A percentile compares a stretch with the other conserved stretches of the same genome.
These are phyloP conservation scores for Parasteatoda tepidariorum DNA, from an alignment of 1,140 invertebrate species.

Conservation along the genomic window DNA sequence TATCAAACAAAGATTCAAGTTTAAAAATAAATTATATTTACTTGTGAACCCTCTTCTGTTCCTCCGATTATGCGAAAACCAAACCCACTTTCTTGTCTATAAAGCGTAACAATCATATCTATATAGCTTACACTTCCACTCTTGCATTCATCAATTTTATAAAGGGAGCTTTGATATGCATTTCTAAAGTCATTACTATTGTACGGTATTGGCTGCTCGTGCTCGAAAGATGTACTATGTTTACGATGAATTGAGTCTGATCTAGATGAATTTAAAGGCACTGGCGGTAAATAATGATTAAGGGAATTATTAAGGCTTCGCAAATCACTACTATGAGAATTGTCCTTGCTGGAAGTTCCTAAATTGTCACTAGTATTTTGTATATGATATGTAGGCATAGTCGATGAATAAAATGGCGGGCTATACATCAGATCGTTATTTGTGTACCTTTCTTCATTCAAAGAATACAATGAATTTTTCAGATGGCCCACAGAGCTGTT, in stretches of 20 bases:
- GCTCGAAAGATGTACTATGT: slow-evolving; percentile 78
- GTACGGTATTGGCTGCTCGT: slow-evolving; percentile 73
- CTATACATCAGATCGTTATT: slow-evolving; percentile 16
- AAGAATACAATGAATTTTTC: slow-evolving; percentile 31
- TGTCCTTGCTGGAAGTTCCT: slow-evolving; percentile 11
- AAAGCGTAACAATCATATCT: slow-evolving; percentile 82
- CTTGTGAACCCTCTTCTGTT: slow-evolving; percentile 95
- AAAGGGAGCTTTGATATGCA: slow-evolving; percentile 13
- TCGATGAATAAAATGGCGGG: slow-evolving; percentile 27
- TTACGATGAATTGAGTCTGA: slow-evolving; percentile 67
- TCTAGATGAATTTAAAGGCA: not conserved
- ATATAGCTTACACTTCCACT: slow-evolving; percentile 73
- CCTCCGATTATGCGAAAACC: slow-evolving; percentile 99
- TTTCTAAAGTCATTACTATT: slow-evolving; percentile 29
- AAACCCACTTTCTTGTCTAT: slow-evolving; percentile 88
- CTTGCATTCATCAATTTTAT: slow-evolving; percentile 15
- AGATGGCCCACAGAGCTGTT: slow-evolving; percentile 3
- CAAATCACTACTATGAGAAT: slow-evolving; percentile 21
- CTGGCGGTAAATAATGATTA: slow-evolving; percentile 2
- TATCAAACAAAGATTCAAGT: too few relatives aligned
- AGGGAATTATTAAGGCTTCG: not conserved
- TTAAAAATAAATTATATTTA: slow-evolving; percentile 69
- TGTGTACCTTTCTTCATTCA: slow-evolving; percentile 37
- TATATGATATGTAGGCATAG: slow-evolving; percentile 41
- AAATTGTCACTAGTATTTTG: not conserved